Evolutionary conservation across 2,888 invertebrate species (phyloP).

Genomic region (Copidosoma aretas): DNA sequence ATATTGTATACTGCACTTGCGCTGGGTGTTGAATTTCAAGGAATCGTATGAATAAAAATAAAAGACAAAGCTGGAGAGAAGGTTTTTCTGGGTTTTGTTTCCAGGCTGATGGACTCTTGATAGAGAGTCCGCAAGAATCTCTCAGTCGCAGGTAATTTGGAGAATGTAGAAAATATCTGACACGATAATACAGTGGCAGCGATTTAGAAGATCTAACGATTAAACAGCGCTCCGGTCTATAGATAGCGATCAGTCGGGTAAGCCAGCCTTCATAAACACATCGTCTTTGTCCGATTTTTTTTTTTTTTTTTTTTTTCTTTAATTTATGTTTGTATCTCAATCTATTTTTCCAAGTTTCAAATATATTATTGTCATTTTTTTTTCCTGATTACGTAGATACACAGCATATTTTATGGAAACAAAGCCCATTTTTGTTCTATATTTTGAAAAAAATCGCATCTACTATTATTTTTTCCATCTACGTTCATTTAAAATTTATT

Average conservation of each 20-base stretch:
- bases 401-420: neutral
- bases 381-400: neutral
- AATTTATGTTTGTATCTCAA: neutral
- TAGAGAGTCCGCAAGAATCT: slow-evolving; percentile 15
- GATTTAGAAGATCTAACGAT: neutral
- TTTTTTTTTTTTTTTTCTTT: neutral
- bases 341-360: neutral
- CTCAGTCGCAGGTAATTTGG: slow-evolving; percentile 17
- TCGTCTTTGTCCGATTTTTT: slow-evolving; percentile 16
- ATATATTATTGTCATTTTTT: neutral
- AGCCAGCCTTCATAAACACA: slow-evolving; percentile 26
- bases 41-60: slow-evolving; percentile 11
- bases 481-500: too few species aligned
- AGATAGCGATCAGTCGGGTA: slow-evolving; percentile 16
- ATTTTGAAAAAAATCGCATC: neutral
- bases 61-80: slow-evolving; percentile 38
- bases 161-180: neutral
- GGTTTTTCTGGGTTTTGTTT: slow-evolving; percentile 39
- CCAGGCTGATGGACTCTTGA: slow-evolving; percentile 27
- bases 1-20: too few species aligned
- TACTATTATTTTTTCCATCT: too few species aligned
- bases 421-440: neutral
- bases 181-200: neutral
- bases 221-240: slow-evolving; percentile 2
- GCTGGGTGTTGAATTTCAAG: neutral